A percentile compares a stretch with the other conserved stretches of the same genome.
Conservation (phyloP, 1,140 invertebrate species). For the Drosophila quadrilineata region DNA sequence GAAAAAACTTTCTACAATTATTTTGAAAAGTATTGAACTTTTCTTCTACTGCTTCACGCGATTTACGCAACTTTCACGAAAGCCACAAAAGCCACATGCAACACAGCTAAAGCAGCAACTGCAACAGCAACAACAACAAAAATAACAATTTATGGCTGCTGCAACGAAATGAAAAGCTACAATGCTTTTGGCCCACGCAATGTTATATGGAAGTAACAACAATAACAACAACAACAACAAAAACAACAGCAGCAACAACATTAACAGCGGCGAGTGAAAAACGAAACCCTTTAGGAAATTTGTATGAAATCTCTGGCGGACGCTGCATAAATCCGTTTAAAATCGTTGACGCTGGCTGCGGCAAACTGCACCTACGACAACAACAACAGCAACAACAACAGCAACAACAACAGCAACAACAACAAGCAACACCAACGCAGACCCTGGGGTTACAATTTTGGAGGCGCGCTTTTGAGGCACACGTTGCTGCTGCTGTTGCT, state of each 20-base stretch:
- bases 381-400: no score
- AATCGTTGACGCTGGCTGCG: constrained; percentile 45
- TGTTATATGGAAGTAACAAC: constrained; percentile 12
- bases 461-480: constrained; percentile 33
- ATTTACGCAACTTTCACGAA: constrained; percentile 77
- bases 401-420: constrained; percentile 33
- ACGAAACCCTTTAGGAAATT: constrained; percentile 78
- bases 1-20: constrained; percentile 77
- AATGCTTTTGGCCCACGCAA: constrained; percentile 67
- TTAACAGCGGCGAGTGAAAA: constrained; percentile 41
- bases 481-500: constrained; percentile 18
- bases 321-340: constrained; percentile 75
- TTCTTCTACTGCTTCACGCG: constrained; percentile 74
- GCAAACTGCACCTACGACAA: constrained; percentile 31
- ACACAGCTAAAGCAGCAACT: constrained; percentile 19
- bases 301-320: constrained; percentile 60
- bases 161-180: constrained; percentile 55
- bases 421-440: constrained; percentile 70
- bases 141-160: constrained; percentile 69
- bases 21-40: constrained; percentile 76
- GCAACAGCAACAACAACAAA: constrained; percentile 22
- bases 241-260: constrained; percentile 30
- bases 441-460: constrained; percentile 54
- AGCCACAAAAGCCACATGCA: constrained; percentile 42
- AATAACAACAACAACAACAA: constrained; percentile 31